Conservation (phyloP, 2,113 vertebrate genomes). For the Ivindomyrus marchei region DNA sequence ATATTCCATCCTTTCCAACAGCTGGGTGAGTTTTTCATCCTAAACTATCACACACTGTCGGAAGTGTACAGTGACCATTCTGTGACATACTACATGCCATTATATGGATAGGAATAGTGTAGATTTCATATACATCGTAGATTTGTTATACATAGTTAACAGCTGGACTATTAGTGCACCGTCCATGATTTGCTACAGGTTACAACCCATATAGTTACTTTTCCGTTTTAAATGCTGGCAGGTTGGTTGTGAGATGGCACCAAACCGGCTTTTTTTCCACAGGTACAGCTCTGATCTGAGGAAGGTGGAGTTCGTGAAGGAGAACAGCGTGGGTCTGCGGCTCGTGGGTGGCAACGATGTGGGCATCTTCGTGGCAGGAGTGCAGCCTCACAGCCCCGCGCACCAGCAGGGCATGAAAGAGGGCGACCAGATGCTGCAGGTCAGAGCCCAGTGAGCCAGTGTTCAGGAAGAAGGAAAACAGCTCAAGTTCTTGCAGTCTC, state of each 20-base stretch:
- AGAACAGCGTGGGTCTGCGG: slow-evolving; percentile 72
- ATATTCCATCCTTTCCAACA: slow-evolving; percentile 32
- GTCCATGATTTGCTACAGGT: not conserved
- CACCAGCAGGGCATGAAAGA: slow-evolving; percentile 72
- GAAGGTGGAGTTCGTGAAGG: slow-evolving; percentile 71
- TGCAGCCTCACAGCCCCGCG: slow-evolving; percentile 81
- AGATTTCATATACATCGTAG: not conserved
- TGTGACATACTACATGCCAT: not conserved
- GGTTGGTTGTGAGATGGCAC: not conserved
- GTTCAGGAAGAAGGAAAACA: not conserved
- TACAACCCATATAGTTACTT: not conserved
- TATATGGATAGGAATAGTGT: not conserved
- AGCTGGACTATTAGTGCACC: not conserved
- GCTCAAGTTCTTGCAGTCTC: not conserved
- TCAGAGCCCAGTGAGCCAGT: slow-evolving; percentile 30
- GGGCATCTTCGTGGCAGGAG: slow-evolving; percentile 85
- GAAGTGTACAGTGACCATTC: not conserved
- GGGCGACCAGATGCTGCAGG: slow-evolving; percentile 92
- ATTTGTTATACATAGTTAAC: not conserved
- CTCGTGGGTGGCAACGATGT: slow-evolving; percentile 86
- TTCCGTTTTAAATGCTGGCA: not conserved
- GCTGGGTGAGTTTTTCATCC: slow-evolving; percentile 45
- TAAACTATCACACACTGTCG: not conserved
- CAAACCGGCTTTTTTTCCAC: not conserved
- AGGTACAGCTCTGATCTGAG: slow-evolving; percentile 74